Percentiles rank a stretch among this genome's conserved stretches.
Evolutionary conservation across 2,797 vertebrate genomes (phyloP).

Genomic region (Galagoides demidoff): DNA sequence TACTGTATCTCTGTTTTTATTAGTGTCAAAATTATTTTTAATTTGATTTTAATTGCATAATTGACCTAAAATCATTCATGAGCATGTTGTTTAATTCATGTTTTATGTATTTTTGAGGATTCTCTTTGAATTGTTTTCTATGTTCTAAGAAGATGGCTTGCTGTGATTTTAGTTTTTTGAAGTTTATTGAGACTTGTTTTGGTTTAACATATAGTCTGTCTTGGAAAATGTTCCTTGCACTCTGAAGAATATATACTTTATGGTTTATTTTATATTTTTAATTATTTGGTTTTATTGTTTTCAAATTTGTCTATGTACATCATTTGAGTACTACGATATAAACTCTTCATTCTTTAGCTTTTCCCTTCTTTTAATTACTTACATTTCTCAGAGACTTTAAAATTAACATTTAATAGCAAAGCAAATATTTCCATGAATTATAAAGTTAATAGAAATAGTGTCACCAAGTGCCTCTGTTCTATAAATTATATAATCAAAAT

Average conservation of each 20-base stretch:
- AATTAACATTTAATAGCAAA: slow-evolving; percentile 27
- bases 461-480: slow-evolving; percentile 13
- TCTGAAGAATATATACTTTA: background rate
- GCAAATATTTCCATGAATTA: slow-evolving; percentile 37
- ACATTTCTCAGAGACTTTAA: slow-evolving; percentile 45
- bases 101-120: background rate
- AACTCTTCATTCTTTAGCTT: background rate
- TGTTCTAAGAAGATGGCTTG: background rate
- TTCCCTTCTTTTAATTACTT: slow-evolving; percentile 1
- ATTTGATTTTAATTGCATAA: background rate
- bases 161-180: background rate
- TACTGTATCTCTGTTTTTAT: background rate
- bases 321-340: background rate
- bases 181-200: background rate
- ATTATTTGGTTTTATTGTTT: background rate
- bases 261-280: background rate
- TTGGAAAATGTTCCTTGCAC: background rate
- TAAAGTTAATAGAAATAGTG: slow-evolving; percentile 20
- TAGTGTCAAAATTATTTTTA: background rate
- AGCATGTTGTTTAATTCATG: background rate
- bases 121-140: background rate
- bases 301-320: background rate
- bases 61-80: background rate
- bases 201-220: background rate
- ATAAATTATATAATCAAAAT: slow-evolving; percentile 26